phyloP scores from a whole-genome alignment of 1,140 invertebrate genomes.

The Orchesella cincta region DNA sequence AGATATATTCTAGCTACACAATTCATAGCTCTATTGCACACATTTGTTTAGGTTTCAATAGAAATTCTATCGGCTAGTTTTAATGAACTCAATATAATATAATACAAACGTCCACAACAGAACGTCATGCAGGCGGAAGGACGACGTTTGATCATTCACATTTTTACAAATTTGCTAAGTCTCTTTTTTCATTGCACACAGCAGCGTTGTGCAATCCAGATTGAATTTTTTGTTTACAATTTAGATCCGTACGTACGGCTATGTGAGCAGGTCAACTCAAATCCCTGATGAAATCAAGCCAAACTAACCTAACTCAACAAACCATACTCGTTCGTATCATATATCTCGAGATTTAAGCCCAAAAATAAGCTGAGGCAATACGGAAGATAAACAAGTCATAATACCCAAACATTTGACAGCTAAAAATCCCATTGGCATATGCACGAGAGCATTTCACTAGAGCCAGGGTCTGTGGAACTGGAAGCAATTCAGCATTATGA shows the following conservation, averaged over 20 bases:
- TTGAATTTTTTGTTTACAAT: not conserved
- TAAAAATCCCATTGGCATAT: constrained; percentile 2
- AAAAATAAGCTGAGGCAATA: not conserved
- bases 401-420: not conserved
- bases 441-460: not conserved
- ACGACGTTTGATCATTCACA: not conserved
- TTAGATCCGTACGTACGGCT: not conserved
- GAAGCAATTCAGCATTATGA: too few species aligned
- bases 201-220: too few species aligned
- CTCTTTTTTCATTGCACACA: not conserved
- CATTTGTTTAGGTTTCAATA: not conserved
- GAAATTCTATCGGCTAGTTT: not conserved
- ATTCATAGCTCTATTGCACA: not conserved
- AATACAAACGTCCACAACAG: not conserved
- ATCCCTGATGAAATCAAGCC: not conserved
- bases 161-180: not conserved
- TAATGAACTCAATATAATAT: constrained; percentile 17
- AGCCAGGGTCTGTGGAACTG: too few species aligned
- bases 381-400: not conserved
- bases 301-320: constrained; percentile 15
- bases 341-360: too few species aligned
- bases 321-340: too few species aligned
- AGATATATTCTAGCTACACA: constrained; percentile 15
- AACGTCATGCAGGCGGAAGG: not conserved
- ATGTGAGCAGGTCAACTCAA: not conserved